These are phyloP conservation scores for Myzus persicae DNA, from an alignment of 1,140 invertebrate species.

Conservation along the genomic window DNA sequence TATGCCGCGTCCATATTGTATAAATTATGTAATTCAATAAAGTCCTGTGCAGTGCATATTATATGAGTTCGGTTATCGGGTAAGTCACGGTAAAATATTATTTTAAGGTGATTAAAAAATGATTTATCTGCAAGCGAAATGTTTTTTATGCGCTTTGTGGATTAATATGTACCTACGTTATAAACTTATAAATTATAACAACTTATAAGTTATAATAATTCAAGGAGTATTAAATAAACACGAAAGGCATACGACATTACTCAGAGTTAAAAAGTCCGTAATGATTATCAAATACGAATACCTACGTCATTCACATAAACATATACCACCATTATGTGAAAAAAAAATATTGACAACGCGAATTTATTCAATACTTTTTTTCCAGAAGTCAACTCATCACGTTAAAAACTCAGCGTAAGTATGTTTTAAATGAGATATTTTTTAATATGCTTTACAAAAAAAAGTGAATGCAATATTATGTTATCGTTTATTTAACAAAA, in stretches of 20 bases:
- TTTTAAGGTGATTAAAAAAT: neutral
- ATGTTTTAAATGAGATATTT: neutral
- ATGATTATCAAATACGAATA: neutral
- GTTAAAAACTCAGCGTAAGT: neutral
- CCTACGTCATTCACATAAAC: neutral
- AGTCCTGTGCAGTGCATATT: neutral
- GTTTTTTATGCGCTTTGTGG: neutral
- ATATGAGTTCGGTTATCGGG: neutral
- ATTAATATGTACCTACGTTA: neutral
- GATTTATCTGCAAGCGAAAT: neutral
- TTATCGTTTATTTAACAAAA: neutral
- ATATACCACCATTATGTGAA: neutral
- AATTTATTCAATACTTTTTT: neutral
- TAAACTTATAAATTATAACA: neutral
- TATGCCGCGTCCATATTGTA: neutral
- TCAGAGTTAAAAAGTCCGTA: neutral
- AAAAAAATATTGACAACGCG: neutral
- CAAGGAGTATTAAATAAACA: neutral
- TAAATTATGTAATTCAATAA: constrained; percentile 20
- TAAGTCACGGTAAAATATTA: neutral
- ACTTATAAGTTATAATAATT: neutral
- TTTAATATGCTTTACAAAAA: neutral
- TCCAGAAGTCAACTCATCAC: neutral
- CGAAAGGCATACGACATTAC: neutral
- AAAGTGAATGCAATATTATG: neutral